phyloP scores from a whole-genome alignment of 2,888 invertebrate species.

The Tineola bisselliella region DNA sequence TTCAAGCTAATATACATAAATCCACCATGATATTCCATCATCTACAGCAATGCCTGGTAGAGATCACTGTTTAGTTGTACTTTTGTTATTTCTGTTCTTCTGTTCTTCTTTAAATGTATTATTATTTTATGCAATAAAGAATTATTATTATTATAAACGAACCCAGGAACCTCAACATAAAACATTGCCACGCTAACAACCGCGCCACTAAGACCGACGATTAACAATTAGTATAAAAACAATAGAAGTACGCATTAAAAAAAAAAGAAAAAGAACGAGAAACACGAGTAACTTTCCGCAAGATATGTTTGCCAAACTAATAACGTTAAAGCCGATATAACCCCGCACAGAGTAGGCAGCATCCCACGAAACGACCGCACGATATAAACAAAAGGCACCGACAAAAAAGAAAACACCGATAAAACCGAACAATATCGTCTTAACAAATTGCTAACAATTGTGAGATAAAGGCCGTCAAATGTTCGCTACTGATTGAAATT shows the following conservation, averaged over 20 bases:
- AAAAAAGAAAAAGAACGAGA: not conserved
- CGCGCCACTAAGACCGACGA: too few relatives aligned
- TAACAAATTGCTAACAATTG: not conserved
- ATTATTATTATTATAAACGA: too few relatives aligned
- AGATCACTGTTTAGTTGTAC: too few relatives aligned
- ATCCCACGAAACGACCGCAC: not conserved
- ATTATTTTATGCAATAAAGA: too few relatives aligned
- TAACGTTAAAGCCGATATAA: not conserved
- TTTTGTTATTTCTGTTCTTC: too few relatives aligned
- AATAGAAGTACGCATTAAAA: not conserved
- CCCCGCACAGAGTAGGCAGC: not conserved
- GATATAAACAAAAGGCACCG: not conserved
- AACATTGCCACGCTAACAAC: too few relatives aligned
- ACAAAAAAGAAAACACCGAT: not conserved
- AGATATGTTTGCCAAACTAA: not conserved
- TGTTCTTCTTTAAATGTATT: too few relatives aligned
- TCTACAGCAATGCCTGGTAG: too few relatives aligned
- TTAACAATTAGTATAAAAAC: not conserved
- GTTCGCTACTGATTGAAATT: not conserved
- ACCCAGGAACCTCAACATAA: too few relatives aligned
- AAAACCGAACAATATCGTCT: not conserved
- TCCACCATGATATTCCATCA: too few relatives aligned
- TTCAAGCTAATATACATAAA: too few relatives aligned
- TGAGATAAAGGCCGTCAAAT: not conserved
- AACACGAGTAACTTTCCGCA: not conserved